These are phyloP conservation scores for Euborellia annulipes DNA, from an alignment of 1,140 invertebrate genomes.

Conservation along the genomic window DNA sequence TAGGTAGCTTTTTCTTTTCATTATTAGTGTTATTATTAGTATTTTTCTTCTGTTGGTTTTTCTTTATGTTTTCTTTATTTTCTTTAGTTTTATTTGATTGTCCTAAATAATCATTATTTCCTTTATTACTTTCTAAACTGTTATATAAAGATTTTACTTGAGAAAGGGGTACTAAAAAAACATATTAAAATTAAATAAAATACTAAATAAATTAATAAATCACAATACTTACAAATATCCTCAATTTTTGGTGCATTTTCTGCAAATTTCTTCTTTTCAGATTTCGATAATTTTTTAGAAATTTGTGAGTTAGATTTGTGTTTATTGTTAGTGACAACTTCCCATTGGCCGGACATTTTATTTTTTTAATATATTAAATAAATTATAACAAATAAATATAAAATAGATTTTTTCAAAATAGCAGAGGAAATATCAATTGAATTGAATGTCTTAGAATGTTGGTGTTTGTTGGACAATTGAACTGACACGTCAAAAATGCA, in stretches of 20 bases:
- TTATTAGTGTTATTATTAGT: conserved; percentile 25
- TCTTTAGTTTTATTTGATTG: conserved; percentile 29
- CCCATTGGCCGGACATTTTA: conserved; percentile 38
- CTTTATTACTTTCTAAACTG: conserved; percentile 27
- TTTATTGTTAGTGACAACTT: conserved; percentile 56
- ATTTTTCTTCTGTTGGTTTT: conserved; percentile 18
- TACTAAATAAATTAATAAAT: conserved; percentile 10
- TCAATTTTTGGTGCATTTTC: conserved; percentile 41
- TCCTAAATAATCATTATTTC: conserved; percentile 25
- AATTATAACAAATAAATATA: too few relatives aligned
- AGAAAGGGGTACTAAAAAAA: conserved; percentile 27
- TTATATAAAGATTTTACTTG: conserved; percentile 32
- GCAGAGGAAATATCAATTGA: too few relatives aligned
- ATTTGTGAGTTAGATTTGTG: conserved; percentile 38
- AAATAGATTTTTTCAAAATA: too few relatives aligned
- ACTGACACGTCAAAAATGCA: too few relatives aligned
- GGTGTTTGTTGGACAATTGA: too few relatives aligned
- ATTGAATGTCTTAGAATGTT: too few relatives aligned
- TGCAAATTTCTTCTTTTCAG: conserved; percentile 39
- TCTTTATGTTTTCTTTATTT: conserved; percentile 28
- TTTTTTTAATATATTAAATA: too few relatives aligned
- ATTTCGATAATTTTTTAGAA: conserved; percentile 34
- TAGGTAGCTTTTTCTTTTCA: conserved; percentile 37
- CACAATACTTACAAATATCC: conserved; percentile 38
- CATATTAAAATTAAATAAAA: conserved; percentile 8